Evolutionary conservation across 35 echinoderm and acorn worm species (phyloP).

Genomic region (Ophioderma brevispina): DNA sequence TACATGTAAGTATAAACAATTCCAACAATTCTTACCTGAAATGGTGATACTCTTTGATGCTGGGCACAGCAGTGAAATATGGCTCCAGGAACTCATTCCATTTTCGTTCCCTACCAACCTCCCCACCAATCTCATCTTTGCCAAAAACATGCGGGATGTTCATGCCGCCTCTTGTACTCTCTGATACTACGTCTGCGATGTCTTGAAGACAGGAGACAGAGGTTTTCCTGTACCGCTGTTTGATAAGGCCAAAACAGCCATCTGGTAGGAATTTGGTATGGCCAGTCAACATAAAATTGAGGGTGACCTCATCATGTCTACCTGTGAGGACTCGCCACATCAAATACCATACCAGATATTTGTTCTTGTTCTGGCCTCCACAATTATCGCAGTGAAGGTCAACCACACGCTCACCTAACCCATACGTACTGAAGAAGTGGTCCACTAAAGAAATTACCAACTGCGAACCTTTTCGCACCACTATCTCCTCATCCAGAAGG

Average conservation of each 20-base stretch:
- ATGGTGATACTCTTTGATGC: slow-evolving; percentile 59
- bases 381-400: slow-evolving; percentile 54
- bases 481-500: slow-evolving; percentile 38
- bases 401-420: not conserved
- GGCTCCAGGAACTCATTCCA: slow-evolving; percentile 35
- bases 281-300: slow-evolving; percentile 39
- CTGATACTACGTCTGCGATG: not conserved
- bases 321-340: slow-evolving; percentile 15
- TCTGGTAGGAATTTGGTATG: slow-evolving; percentile 60
- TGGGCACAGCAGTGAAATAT: slow-evolving; percentile 32
- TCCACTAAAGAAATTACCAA: slow-evolving; percentile 7
- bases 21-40: too few species aligned
- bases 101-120: slow-evolving; percentile 35
- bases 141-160: slow-evolving; percentile 43
- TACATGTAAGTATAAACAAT: too few species aligned
- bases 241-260: slow-evolving; percentile 50
- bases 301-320: not conserved
- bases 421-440: slow-evolving; percentile 32
- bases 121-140: slow-evolving; percentile 27
- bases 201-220: slow-evolving; percentile 45
- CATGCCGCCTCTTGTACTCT: slow-evolving; percentile 5
- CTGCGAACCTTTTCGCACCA: slow-evolving; percentile 23
- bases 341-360: slow-evolving; percentile 22
- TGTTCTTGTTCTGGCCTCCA: slow-evolving; percentile 67
- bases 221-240: slow-evolving; percentile 42